These are phyloP conservation scores for Thalassophryne amazonica DNA, from an alignment of 2,797 vertebrate species.

Conservation along the genomic window DNA sequence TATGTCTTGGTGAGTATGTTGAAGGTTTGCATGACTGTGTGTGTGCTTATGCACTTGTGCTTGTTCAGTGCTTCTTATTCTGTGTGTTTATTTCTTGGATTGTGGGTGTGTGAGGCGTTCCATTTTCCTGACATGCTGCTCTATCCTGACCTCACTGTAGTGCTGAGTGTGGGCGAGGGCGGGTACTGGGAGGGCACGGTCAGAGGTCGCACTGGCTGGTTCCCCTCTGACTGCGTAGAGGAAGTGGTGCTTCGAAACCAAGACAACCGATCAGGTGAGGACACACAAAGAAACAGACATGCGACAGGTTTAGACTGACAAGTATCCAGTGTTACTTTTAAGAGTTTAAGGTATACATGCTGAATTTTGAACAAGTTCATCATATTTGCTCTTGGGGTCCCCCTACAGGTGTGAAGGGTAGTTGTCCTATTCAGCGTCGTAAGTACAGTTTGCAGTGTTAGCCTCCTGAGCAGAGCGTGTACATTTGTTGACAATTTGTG, in stretches of 20 bases:
- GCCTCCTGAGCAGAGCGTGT: too few species aligned
- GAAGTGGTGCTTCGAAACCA: constrained; percentile 88
- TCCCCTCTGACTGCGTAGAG: constrained; percentile 92
- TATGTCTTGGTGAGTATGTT: constrained; percentile 75
- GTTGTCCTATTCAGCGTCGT: too few species aligned
- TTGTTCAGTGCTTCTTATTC: constrained; percentile 15
- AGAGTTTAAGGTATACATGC: too few species aligned
- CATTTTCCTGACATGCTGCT: constrained; percentile 17
- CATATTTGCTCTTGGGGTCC: too few species aligned
- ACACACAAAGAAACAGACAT: background rate
- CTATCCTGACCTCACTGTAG: constrained; percentile 58
- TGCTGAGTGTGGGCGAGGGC: constrained; percentile 90
- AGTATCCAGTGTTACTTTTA: background rate
- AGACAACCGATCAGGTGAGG: constrained; percentile 78
- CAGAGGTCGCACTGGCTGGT: constrained; percentile 90
- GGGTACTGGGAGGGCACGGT: constrained; percentile 95
- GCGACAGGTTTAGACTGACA: background rate
- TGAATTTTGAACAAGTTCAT: too few species aligned
- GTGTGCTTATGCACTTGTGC: constrained; percentile 35
- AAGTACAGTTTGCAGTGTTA: too few species aligned
- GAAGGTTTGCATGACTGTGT: constrained; percentile 61
- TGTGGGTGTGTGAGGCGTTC: background rate
- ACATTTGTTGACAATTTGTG: too few species aligned
- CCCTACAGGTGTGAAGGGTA: too few species aligned
- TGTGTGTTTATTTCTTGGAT: constrained; percentile 22